phyloP scores from a whole-genome alignment of 2,888 invertebrate species.

The Epinotia brunnichana region DNA sequence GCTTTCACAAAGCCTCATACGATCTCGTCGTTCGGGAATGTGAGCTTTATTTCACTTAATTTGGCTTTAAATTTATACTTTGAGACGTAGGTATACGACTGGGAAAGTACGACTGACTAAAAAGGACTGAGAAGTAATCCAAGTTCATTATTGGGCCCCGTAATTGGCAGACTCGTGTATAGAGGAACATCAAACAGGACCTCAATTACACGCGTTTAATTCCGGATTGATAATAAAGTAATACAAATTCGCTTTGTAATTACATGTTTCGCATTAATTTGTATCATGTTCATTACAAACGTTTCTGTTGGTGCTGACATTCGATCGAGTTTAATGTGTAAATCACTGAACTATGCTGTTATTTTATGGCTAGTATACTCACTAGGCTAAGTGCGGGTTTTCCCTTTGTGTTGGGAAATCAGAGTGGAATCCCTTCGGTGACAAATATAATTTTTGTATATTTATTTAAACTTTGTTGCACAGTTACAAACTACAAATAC shows the following conservation, averaged over 20 bases:
- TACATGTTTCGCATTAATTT: constrained; percentile 46
- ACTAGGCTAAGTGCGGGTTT: neutral
- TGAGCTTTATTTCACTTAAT: neutral
- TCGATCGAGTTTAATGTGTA: constrained; percentile 3
- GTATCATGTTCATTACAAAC: constrained; percentile 5
- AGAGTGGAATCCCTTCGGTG: neutral
- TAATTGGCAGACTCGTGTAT: constrained; percentile 64
- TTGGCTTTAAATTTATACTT: neutral
- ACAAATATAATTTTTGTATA: neutral
- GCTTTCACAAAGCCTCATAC: constrained; percentile 3
- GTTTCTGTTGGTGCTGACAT: neutral
- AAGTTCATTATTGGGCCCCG: constrained; percentile 64
- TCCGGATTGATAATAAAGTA: constrained; percentile 61
- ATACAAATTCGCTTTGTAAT: constrained; percentile 51
- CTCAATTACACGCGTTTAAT: constrained; percentile 65
- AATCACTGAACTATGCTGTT: neutral
- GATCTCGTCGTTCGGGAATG: neutral
- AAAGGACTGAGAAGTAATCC: constrained; percentile 66
- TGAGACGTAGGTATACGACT: neutral
- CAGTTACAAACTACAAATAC: too few relatives aligned
- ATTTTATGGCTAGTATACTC: too few relatives aligned
- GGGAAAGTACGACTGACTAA: constrained; percentile 50
- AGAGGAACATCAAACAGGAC: constrained; percentile 63
- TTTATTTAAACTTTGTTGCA: too few relatives aligned
- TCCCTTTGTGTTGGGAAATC: too few relatives aligned